These are phyloP conservation scores for Dione vanillae DNA, from an alignment of 2,888 invertebrate genomes.

Conservation along the genomic window DNA sequence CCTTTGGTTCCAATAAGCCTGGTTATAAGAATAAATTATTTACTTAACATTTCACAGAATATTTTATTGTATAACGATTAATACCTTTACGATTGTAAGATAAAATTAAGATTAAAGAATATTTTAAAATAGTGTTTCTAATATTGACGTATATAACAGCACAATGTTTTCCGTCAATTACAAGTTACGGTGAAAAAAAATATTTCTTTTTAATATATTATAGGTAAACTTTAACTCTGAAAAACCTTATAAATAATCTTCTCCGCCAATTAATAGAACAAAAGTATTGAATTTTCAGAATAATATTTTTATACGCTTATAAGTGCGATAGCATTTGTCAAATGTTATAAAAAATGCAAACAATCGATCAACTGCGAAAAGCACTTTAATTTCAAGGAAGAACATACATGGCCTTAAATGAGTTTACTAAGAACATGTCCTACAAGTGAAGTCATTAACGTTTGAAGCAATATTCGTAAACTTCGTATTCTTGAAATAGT, in stretches of 20 bases:
- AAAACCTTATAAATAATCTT: neutral
- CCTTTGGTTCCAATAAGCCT: constrained; percentile 36
- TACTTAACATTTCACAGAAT: constrained; percentile 28
- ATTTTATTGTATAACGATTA: constrained; percentile 15
- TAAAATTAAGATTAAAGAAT: no score
- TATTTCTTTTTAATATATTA: neutral
- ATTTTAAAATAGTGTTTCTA: no score
- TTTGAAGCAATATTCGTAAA: constrained; percentile 1
- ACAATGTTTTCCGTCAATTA: neutral
- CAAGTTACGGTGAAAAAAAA: neutral
- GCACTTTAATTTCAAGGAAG: constrained; percentile 30
- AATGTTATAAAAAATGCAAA: neutral
- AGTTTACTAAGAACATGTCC: constrained; percentile 19
- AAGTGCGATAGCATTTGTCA: neutral
- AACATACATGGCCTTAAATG: neutral
- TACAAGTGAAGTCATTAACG: constrained; percentile 14
- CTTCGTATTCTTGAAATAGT: constrained; percentile 1
- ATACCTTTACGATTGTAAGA: neutral
- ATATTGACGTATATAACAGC: neutral
- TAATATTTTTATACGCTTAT: neutral
- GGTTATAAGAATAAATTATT: constrained; percentile 26
- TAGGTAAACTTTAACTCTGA: neutral
- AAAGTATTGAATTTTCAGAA: no score
- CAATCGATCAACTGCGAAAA: constrained; percentile 24
- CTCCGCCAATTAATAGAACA: no score